phyloP scores from a whole-genome alignment of 2,113 vertebrate genomes.

The Candoia aspera region DNA sequence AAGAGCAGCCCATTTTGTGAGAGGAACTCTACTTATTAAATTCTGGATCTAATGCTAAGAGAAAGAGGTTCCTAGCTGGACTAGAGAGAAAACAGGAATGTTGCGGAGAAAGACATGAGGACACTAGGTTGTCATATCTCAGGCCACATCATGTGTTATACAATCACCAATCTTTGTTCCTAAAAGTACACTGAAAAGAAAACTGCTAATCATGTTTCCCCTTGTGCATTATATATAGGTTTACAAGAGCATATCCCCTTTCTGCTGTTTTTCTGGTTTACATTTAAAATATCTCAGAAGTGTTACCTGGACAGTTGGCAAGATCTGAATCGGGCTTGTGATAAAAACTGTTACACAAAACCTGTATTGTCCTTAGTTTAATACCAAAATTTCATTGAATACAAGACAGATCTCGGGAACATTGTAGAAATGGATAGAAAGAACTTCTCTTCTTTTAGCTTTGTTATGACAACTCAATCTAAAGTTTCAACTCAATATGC shows the following conservation, averaged over 20 bases:
- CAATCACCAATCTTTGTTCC: not conserved
- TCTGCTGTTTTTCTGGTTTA: not conserved
- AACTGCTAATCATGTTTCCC: not conserved
- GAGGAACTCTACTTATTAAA: not conserved
- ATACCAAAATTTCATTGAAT: not conserved
- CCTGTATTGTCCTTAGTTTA: not conserved
- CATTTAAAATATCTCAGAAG: not conserved
- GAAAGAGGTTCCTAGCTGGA: not conserved
- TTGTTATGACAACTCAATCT: not conserved
- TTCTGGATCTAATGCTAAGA: not conserved
- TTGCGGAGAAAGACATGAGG: not conserved
- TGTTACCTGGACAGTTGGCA: not conserved
- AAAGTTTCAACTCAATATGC: not conserved
- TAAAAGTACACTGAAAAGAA: not conserved
- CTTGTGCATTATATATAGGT: not conserved
- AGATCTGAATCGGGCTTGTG: not conserved
- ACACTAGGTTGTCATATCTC: not conserved
- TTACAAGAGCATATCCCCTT: not conserved
- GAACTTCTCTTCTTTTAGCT: not conserved
- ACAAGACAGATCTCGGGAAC: not conserved
- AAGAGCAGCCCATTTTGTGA: not conserved
- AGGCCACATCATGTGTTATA: not conserved
- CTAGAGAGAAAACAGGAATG: not conserved
- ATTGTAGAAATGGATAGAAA: not conserved
- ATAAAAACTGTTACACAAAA: not conserved